Evolutionary conservation across 2,113 vertebrate genomes (phyloP).

Genomic region (Bambusicola thoracicus): DNA sequence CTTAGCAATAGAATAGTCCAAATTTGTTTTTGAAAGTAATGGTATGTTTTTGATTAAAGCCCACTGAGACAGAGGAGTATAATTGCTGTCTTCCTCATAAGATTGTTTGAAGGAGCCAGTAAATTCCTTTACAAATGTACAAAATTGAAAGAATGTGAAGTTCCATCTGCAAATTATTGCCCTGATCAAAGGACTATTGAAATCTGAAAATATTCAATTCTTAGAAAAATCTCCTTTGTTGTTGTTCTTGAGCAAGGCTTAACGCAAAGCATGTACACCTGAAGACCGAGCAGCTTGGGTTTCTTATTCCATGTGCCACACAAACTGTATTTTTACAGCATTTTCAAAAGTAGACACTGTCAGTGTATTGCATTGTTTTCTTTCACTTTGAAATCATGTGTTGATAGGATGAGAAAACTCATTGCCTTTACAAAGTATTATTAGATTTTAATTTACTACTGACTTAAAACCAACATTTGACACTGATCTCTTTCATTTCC

Average conservation of each 20-base stretch:
- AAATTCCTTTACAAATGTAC: background rate
- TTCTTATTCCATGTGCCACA: background rate
- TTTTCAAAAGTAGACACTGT: background rate
- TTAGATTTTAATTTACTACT: background rate
- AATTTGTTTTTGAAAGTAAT: constrained; percentile 7
- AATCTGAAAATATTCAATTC: background rate
- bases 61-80: background rate
- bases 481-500: background rate
- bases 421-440: background rate
- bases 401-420: background rate
- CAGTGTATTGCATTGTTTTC: background rate
- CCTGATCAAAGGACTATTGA: background rate
- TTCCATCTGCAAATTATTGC: background rate
- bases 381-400: background rate
- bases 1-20: background rate
- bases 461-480: background rate
- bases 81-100: background rate
- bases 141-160: background rate
- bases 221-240: background rate
- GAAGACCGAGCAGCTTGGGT: background rate
- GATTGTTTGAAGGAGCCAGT: background rate
- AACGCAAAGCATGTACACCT: background rate
- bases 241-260: background rate
- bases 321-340: background rate
- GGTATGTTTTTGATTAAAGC: background rate